Percentiles rank a stretch among this genome's conserved stretches.
Conservation (phyloP, 2,113 vertebrate genomes). For the Semicossyphus pulcher region DNA sequence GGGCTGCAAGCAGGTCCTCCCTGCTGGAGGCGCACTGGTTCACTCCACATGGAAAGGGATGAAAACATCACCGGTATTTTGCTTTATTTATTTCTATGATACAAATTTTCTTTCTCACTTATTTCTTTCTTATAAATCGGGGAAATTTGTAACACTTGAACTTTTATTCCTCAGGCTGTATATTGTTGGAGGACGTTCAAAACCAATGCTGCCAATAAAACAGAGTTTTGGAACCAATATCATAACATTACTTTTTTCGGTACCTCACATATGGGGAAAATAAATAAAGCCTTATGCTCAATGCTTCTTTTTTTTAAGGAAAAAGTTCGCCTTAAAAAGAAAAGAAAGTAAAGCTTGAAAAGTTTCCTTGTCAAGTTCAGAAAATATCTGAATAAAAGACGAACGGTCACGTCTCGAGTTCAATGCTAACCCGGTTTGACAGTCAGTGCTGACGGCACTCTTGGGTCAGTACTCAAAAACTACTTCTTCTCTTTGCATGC, state of each 20-base stretch:
- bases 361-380: not conserved
- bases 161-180: not conserved
- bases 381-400: not conserved
- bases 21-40: conserved; percentile 40
- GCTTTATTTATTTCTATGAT: conserved; percentile 9
- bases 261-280: not conserved
- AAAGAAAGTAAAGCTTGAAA: not conserved
- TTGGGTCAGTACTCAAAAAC: not conserved
- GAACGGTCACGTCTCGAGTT: not conserved
- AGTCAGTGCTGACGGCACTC: not conserved
- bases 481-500: no score
- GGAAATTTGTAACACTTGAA: not conserved
- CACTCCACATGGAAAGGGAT: conserved; percentile 25
- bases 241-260: not conserved
- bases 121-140: not conserved
- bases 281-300: not conserved
- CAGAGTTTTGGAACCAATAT: not conserved
- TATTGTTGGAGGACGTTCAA: not conserved
- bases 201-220: conserved; percentile 5
- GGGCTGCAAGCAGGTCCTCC: conserved; percentile 60
- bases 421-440: not conserved
- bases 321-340: not conserved
- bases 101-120: not conserved
- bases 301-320: not conserved
- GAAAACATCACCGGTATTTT: conserved; percentile 2